Base-by-base conservation (phyloP, 1,140 invertebrate species). In the Mylabris phalerata region DNA sequence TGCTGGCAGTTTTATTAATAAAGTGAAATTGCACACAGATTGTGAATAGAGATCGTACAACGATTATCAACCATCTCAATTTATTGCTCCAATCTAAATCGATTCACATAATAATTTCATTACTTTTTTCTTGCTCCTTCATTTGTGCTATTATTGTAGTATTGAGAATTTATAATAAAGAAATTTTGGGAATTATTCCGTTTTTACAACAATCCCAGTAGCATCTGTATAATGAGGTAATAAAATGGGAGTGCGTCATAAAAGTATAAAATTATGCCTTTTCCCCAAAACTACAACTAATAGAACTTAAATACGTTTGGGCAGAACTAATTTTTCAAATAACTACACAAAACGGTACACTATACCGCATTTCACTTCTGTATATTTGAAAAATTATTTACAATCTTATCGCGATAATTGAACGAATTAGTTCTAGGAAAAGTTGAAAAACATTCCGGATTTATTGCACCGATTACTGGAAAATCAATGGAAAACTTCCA, bases 181-280 rank as follows among this genome's bases (percentile, higher is more conserved):
- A 19, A 19, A 19, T 19, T 19, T 19, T 19, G 19, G 19, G 19
- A 19, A 19, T 19, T 19, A 19, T 19, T 19, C 1, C 32, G 32
- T 32, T 32, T 32, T 32, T 32, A 5, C 32, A 32, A 32, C 7
- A 32, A 3, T 49, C 42, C 48, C 56, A 61, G 63, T 64, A 64
- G 63, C 60, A 55, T 59, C 40, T 25, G 47, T 50, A 65, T 65
- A 59, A 65, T 60, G 56, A 57, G 56, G 63, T 50, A 59, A 62
- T 65, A 65, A 61, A 65, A 65, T 50, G 60, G 59, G 51, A 65
- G 60, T 62, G 60, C 44, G 43, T 50, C 63, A 61, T 65, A 65
- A 65, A 65, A 62, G 59, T 59, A 65, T 62, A 65, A 65, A 65
- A 65, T 65, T 64, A 61, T 55, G 59, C 51, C 62, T 64, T 55